Base-by-base conservation (phyloP, 2,797 vertebrate genomes). In the Tympanoctomys barrerae region DNA sequence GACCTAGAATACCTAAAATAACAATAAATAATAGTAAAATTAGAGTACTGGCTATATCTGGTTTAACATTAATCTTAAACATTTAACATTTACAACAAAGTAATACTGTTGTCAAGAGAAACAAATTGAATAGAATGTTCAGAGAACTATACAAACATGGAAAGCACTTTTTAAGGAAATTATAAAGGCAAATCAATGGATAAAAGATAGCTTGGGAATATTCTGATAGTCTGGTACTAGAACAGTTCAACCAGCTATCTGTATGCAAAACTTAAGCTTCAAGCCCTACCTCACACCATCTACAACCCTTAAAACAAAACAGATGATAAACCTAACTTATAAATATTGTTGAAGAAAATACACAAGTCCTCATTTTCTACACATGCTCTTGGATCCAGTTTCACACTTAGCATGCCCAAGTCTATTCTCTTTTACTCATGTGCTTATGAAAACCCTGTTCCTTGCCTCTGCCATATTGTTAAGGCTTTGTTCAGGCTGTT, bases 271-370 rank as follows among this genome's bases (percentile, higher is more conserved):
- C 52, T 8, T 36, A 14, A 87, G n/a, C 22, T 57, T 86, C 28
- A 73, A 71, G 42, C 19, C 49, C 49, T 77, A 52, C 42, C 61
- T 83, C 28, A 68, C 5, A 61, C 21, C 33, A 28, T 52, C 59
- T 49, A 49, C 6, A 91, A 77, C 24, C 82, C n/a, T n/a, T 54
- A 54, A 59, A 26, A 39, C 22, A 87, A 91, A 77, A 88, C 33
- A 16, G 78, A 52, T 62, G 61, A 77, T 12, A 77, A 36, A 78
- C 10, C 13, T 84, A 92, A 84, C 52, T 84, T 78, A 4, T 54
- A 42, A 94, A 81, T 61, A 89, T 66, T 87, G 24, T 66, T 81
- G 5, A 94, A 64, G 36, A 81, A 91, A 81, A 81, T 36, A n/a
- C 33, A 91, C 33, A n/a, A 42, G 16, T 39, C 42, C 10, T 49